Conservation (phyloP, 1,140 invertebrate genomes). For the Harlomillsia oculata region DNA sequence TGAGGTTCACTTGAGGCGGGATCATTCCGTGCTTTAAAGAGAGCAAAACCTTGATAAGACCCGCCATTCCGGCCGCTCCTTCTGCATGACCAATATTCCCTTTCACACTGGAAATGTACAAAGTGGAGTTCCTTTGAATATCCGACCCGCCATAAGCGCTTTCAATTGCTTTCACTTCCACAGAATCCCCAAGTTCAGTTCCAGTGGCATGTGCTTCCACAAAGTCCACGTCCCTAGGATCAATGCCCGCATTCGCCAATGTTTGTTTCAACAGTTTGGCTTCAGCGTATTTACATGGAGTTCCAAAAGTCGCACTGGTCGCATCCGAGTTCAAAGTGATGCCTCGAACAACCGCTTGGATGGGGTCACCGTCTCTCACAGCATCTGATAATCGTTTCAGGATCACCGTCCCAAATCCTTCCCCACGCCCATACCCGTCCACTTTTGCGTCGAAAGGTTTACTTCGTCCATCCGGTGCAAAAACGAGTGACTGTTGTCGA, state of each 20-base stretch:
- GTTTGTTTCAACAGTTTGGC: slow-evolving; percentile 44
- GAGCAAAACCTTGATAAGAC: slow-evolving; percentile 2
- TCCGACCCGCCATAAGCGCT: slow-evolving; percentile 45
- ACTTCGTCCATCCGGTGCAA: slow-evolving; percentile 1
- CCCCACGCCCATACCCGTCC: slow-evolving; percentile 11
- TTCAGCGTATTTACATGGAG: slow-evolving; percentile 37
- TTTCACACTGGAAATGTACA: slow-evolving; percentile 50
- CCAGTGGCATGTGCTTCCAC: slow-evolving; percentile 53
- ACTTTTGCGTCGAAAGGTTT: slow-evolving; percentile 2
- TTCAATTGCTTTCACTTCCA: slow-evolving; percentile 40
- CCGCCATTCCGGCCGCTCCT: slow-evolving; percentile 38
- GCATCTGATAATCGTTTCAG: slow-evolving; percentile 10
- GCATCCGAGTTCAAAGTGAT: slow-evolving; percentile 9
- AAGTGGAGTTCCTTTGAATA: slow-evolving; percentile 39
- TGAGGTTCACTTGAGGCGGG: neutral
- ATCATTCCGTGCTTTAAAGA: slow-evolving; percentile 1
- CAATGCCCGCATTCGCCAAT: slow-evolving; percentile 45
- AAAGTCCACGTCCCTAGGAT: slow-evolving; percentile 44
- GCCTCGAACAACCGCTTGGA: slow-evolving; percentile 8
- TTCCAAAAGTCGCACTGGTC: slow-evolving; percentile 7
- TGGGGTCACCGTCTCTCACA: slow-evolving; percentile 4
- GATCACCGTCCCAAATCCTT: slow-evolving; percentile 10
- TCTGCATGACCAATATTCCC: slow-evolving; percentile 53
- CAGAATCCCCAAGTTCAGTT: slow-evolving; percentile 40
- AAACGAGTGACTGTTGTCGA: neutral